Conservation (phyloP, 2,888 invertebrate genomes). For the Nomada flava region DNA sequence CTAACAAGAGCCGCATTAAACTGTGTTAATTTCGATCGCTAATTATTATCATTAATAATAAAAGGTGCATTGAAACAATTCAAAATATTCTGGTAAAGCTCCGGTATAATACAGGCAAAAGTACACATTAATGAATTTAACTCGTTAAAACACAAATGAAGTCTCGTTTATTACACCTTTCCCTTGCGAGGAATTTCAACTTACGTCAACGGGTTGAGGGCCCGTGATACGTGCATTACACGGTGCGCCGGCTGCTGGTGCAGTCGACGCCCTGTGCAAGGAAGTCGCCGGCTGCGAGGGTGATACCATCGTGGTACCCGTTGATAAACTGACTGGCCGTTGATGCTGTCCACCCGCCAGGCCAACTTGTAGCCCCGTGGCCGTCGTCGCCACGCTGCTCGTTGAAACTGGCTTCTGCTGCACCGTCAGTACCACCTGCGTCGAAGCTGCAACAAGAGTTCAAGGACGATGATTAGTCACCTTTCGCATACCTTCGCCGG, state of each 20-base stretch:
- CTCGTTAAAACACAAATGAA: neutral
- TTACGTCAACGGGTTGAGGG: constrained; percentile 95
- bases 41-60: no score
- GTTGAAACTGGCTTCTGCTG: constrained; percentile 85
- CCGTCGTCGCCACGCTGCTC: constrained; percentile 64
- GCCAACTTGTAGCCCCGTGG: constrained; percentile 81
- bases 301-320: constrained; percentile 77
- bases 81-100: no score
- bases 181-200: constrained; percentile 78
- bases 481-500: constrained; percentile 64
- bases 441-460: constrained; percentile 86
- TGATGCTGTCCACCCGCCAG: constrained; percentile 84
- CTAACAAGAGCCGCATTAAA: no score
- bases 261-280: constrained; percentile 81
- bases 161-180: neutral
- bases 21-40: no score
- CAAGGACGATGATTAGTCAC: constrained; percentile 73
- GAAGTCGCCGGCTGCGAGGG: constrained; percentile 81
- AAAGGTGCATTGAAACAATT: no score
- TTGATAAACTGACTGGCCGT: constrained; percentile 83
- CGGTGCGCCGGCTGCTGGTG: constrained; percentile 85
- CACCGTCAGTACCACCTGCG: constrained; percentile 89
- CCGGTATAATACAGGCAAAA: neutral
- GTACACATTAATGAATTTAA: neutral
- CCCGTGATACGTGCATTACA: constrained; percentile 91